Percentiles rank a stretch among this genome's conserved stretches.
Conservation (phyloP, 2,113 vertebrate genomes). For the Corythoichthys intestinalis region DNA sequence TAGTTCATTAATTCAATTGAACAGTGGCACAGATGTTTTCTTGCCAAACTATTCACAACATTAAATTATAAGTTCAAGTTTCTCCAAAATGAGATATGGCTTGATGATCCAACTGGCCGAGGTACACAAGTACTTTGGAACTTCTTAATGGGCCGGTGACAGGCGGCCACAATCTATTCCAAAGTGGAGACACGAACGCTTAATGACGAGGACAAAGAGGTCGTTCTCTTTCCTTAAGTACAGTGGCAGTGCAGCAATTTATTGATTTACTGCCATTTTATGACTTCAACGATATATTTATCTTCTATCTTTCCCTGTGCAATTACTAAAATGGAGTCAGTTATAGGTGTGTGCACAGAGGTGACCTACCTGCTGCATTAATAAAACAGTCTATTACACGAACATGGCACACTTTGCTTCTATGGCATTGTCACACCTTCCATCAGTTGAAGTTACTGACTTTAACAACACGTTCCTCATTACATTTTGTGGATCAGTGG, state of each 20-base stretch:
- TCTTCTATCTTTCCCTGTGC: conserved; percentile 10
- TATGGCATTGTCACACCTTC: background rate
- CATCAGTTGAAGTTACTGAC: conserved; percentile 3
- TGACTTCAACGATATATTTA: background rate
- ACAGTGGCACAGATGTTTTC: background rate
- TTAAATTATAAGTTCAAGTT: background rate
- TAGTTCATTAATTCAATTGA: background rate
- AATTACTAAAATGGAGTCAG: conserved; percentile 37
- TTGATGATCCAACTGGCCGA: background rate
- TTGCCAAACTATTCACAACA: background rate
- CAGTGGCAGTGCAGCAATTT: background rate
- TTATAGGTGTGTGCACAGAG: conserved; percentile 6
- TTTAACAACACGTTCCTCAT: conserved; percentile 13
- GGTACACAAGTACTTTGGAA: background rate
- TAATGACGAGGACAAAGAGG: conserved; percentile 1
- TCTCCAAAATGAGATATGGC: background rate
- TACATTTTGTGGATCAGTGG: background rate
- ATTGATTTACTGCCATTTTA: conserved; percentile 19
- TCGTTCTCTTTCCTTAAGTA: background rate
- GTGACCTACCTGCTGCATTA: conserved; percentile 25
- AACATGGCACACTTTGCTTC: background rate
- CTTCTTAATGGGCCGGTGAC: background rate
- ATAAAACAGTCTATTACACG: conserved; percentile 16
- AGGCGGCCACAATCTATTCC: background rate
- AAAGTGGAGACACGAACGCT: background rate